Percentiles rank a stretch among this genome's conserved stretches.
Evolutionary conservation across 2,797 vertebrate genomes (phyloP).

Genomic region (Pangasius larnaudii): DNA sequence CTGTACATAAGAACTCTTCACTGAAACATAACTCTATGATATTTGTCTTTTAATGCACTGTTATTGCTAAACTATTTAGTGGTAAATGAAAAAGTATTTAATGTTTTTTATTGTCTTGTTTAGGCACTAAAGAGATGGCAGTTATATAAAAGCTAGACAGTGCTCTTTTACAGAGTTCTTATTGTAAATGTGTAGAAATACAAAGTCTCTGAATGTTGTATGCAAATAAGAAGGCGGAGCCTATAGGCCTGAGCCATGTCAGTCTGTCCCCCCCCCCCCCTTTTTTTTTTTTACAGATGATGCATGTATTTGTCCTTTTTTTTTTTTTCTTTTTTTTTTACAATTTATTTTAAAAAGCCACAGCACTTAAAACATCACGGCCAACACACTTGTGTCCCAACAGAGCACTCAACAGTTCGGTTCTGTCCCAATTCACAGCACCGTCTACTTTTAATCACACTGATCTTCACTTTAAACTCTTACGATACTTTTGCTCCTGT

Average conservation of each 20-base stretch:
- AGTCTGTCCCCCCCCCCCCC: neutral
- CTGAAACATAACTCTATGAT: slow-evolving; percentile 82
- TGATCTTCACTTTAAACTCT: neutral
- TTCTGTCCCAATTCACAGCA: neutral
- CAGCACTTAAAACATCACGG: neutral
- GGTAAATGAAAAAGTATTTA: slow-evolving; percentile 91
- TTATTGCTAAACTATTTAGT: slow-evolving; percentile 89
- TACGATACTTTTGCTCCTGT: neutral
- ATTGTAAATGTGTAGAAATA: slow-evolving; percentile 62
- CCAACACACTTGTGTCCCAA: neutral
- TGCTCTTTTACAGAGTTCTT: slow-evolving; percentile 83
- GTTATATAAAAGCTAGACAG: slow-evolving; percentile 69
- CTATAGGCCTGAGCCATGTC: neutral
- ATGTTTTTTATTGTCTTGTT: slow-evolving; percentile 83
- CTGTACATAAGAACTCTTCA: slow-evolving; percentile 86
- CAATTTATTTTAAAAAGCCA: neutral
- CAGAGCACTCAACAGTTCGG: neutral
- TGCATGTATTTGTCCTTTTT: slow-evolving; percentile 13
- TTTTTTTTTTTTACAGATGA: neutral
- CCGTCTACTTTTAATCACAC: too few relatives aligned
- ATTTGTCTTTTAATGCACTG: slow-evolving; percentile 90
- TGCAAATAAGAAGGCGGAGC: slow-evolving; percentile 11
- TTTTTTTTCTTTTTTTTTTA: too few relatives aligned
- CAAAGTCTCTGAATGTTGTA: slow-evolving; percentile 24
- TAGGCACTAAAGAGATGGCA: slow-evolving; percentile 90